phyloP scores from a whole-genome alignment of 1,140 invertebrate genomes.

The Bilobella aurantiaca region DNA sequence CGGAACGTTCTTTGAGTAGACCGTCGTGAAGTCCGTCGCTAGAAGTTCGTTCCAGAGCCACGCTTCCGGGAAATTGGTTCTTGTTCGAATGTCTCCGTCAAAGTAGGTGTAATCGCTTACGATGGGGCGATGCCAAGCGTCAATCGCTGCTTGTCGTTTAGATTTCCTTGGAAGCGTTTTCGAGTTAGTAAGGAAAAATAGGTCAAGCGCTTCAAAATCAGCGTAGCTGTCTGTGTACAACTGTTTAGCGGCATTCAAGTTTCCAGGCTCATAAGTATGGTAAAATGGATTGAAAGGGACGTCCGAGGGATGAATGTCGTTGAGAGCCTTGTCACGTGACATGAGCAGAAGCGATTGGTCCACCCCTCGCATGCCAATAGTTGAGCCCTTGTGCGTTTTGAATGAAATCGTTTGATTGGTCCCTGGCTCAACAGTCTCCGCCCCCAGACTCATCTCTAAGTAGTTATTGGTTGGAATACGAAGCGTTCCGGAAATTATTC shows the following conservation, averaged over 20 bases:
- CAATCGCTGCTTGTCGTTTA: neutral
- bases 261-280: neutral
- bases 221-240: neutral
- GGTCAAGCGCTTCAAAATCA: constrained; percentile 10
- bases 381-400: neutral
- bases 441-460: neutral
- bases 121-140: neutral
- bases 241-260: neutral
- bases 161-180: neutral
- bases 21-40: constrained; percentile 35
- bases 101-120: neutral
- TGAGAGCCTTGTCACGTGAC: neutral
- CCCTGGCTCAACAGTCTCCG: constrained; percentile 1
- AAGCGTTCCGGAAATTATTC: neutral
- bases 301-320: neutral
- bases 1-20: constrained; percentile 47
- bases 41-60: constrained; percentile 50
- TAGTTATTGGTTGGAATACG: neutral
- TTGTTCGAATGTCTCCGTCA: neutral
- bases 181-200: constrained; percentile 13
- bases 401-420: neutral
- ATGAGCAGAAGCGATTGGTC: constrained; percentile 12
- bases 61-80: constrained; percentile 20
- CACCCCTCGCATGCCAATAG: constrained; percentile 16
- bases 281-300: neutral